Conservation (phyloP, 2,797 vertebrate species). For the Alcedo quadribrachys region DNA sequence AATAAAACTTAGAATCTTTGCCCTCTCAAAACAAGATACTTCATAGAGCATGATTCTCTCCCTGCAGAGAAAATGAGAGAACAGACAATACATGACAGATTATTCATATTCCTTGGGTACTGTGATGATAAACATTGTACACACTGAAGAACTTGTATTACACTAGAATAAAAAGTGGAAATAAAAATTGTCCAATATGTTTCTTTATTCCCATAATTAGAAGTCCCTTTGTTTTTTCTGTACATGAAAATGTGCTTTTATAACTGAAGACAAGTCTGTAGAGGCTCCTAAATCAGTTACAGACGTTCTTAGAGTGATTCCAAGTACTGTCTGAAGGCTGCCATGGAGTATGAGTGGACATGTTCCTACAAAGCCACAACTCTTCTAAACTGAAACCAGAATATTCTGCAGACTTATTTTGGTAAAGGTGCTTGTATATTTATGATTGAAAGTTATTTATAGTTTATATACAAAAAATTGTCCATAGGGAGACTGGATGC, state of each 20-base stretch:
- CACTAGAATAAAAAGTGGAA: conserved; percentile 28
- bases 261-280: conserved; percentile 35
- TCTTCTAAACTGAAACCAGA: conserved; percentile 24
- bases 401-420: conserved; percentile 12
- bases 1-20: conserved; percentile 3
- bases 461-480: neutral
- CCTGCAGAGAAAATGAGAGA: conserved; percentile 15
- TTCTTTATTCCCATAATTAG: conserved; percentile 42
- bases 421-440: conserved; percentile 17
- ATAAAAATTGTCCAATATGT: conserved; percentile 24
- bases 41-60: neutral
- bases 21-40: neutral
- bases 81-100: conserved; percentile 34
- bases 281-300: conserved; percentile 48
- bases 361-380: conserved; percentile 13
- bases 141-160: conserved; percentile 15
- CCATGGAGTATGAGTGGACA: conserved; percentile 13
- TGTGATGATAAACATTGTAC: conserved; percentile 33
- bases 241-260: conserved; percentile 26
- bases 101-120: conserved; percentile 30
- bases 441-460: neutral
- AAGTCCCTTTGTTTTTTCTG: conserved; percentile 42
- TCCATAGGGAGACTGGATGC: neutral
- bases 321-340: conserved; percentile 18
- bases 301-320: neutral